phyloP scores from a whole-genome alignment of 53 echinoderm and acorn worm species.

The Antedon mediterranea region DNA sequence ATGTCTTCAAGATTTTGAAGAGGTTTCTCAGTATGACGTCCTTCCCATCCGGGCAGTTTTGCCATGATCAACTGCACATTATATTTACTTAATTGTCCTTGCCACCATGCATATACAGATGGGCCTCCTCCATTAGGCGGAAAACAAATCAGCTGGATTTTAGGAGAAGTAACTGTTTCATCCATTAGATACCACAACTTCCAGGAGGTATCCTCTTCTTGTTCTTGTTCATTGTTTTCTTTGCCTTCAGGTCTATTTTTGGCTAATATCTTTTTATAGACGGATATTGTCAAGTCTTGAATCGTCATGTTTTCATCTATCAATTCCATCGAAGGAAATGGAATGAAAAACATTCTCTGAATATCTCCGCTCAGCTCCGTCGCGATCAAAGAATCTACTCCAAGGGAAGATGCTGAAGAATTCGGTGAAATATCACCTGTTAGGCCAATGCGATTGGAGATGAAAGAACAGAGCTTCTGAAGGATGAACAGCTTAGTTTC shows the following conservation, averaged over 20 bases:
- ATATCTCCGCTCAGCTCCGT: slow-evolving; percentile 75
- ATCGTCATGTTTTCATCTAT: slow-evolving; percentile 73
- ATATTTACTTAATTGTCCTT: slow-evolving; percentile 7
- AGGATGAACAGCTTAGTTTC: slow-evolving; percentile 54
- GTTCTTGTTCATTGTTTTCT: not conserved
- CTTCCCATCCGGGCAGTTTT: slow-evolving; percentile 63
- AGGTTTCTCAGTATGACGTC: slow-evolving; percentile 30
- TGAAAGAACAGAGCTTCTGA: slow-evolving; percentile 38
- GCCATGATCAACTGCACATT: slow-evolving; percentile 32
- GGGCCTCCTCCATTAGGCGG: slow-evolving; percentile 48
- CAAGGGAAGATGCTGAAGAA: slow-evolving; percentile 68
- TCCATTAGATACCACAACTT: slow-evolving; percentile 4
- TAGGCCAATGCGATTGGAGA: slow-evolving; percentile 69
- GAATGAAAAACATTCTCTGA: slow-evolving; percentile 58
- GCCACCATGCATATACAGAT: slow-evolving; percentile 27
- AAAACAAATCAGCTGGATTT: slow-evolving; percentile 36
- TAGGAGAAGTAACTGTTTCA: not conserved
- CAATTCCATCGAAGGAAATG: slow-evolving; percentile 77
- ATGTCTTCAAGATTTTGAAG: slow-evolving; percentile 11
- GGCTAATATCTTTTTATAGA: slow-evolving; percentile 47
- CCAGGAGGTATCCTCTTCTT: not conserved
- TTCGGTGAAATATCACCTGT: slow-evolving; percentile 47
- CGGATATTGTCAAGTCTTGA: slow-evolving; percentile 30
- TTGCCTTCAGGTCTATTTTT: not conserved
- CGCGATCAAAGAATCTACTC: slow-evolving; percentile 86